These are phyloP conservation scores for Kryphioiulus occultus DNA, from an alignment of 2,888 invertebrate species.

Conservation along the genomic window DNA sequence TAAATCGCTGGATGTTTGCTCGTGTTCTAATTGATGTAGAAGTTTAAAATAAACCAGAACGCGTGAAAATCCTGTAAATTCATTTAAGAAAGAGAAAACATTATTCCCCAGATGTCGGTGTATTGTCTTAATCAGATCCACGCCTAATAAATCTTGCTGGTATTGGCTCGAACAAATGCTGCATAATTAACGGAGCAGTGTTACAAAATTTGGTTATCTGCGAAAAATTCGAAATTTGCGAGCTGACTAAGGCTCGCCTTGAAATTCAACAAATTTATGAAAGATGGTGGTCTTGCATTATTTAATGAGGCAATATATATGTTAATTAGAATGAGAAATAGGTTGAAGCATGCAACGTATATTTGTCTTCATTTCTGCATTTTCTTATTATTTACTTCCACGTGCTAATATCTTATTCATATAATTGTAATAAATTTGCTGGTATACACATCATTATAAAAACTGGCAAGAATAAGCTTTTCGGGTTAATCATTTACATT, in stretches of 20 bases:
- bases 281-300: background rate
- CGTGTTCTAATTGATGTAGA: background rate
- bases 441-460: background rate
- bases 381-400: slow-evolving; percentile 21
- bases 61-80: background rate
- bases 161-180: background rate
- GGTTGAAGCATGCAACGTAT: background rate
- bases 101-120: background rate
- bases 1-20: background rate
- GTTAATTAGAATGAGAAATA: slow-evolving; percentile 27
- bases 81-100: background rate
- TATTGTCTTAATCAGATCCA: background rate
- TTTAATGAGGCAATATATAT: slow-evolving; percentile 19
- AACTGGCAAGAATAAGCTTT: background rate
- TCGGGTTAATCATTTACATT: background rate
- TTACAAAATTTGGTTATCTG: background rate
- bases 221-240: background rate
- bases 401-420: slow-evolving; percentile 18
- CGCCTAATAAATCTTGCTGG: background rate
- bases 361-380: slow-evolving; percentile 30
- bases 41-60: background rate
- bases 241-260: background rate
- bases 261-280: background rate
- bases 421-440: background rate
- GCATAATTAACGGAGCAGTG: background rate